Conservation (phyloP, 2,888 invertebrate genomes). For the Autographa pulchrina region DNA sequence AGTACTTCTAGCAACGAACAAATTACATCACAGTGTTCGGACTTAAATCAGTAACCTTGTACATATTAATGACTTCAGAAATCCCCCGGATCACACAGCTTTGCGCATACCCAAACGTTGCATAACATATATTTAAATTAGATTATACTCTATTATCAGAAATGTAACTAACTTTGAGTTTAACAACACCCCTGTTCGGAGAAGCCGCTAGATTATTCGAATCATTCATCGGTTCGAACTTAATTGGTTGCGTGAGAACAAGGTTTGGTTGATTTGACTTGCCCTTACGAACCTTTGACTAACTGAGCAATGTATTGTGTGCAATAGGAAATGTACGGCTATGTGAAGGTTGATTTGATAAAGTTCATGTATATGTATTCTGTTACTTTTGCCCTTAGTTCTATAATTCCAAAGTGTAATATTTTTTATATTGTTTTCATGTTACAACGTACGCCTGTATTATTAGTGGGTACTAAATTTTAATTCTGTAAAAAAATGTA, state of each 20-base stretch:
- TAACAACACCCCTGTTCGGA: background rate
- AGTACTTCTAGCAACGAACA: background rate
- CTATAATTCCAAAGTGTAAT: no score
- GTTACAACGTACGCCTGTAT: no score
- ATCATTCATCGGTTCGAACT: constrained; percentile 23
- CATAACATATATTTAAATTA: constrained; percentile 2
- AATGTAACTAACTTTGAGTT: background rate
- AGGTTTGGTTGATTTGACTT: constrained; percentile 11
- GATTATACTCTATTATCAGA: no score
- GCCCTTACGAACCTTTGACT: constrained; percentile 16
- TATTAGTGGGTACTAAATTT: no score
- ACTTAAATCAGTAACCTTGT: background rate
- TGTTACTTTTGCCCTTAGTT: no score
- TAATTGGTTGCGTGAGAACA: constrained; percentile 24
- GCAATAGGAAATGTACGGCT: background rate
- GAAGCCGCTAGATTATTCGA: constrained; percentile 13
- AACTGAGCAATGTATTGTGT: constrained; percentile 8
- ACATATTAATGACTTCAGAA: background rate
- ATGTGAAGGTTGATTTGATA: background rate
- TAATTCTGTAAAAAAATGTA: no score
- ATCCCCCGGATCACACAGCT: no score
- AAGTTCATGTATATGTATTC: no score
- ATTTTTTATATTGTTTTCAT: no score
- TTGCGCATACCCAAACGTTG: background rate
- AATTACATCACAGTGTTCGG: background rate